Evolutionary conservation across 2,888 invertebrate species (phyloP), one percentile per base, ranked within the genome.

Genomic region (Trypoxylon attenuatum): DNA sequence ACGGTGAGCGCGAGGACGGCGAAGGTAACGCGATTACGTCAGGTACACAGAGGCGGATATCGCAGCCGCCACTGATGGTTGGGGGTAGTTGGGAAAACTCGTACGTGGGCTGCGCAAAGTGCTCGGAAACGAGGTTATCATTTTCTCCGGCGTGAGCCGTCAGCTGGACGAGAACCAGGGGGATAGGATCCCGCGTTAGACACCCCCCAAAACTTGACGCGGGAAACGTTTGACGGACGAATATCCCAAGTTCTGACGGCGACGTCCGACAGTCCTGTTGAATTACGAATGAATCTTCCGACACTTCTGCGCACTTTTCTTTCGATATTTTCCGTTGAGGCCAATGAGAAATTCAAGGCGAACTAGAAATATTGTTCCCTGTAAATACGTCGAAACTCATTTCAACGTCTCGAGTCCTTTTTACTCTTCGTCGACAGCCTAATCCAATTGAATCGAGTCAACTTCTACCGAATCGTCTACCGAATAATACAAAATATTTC

Each of bases 221-320:
- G 79, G 69, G 72, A 80, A 81, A 82, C 76, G 80, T 81, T 79
- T 79, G 83, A 80, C 78, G 78, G 74, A 77, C 81, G 76, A 80
- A 80, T 78, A 79, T 77, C 71, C 73, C 59, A 82, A 82, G 75
- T 82, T 83, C 81, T 81, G 79, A 84, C 82, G 76, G 76, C 58
- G 63, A 56, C 58, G 66, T 70, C 69, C 66, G 71, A 59, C 71
- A 74, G 62, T 65, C 64, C 60, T 76, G 72, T 80, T 83, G 81
- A 83, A 83, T 83, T 82, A 81, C 75, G 74, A 78, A 83, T 82
- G 81, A 79, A 75, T 68, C n/a, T 69, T 58, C 59, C 43, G 16
- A 38, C 42, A 22, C 16, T 43, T 42, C 23, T 51, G 29, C 51
- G 41, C 42, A 38, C 21, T 29, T 41, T 22, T 43, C 41, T 29